Base-by-base conservation (phyloP, 2,797 vertebrate species). In the Alauda arvensis region DNA sequence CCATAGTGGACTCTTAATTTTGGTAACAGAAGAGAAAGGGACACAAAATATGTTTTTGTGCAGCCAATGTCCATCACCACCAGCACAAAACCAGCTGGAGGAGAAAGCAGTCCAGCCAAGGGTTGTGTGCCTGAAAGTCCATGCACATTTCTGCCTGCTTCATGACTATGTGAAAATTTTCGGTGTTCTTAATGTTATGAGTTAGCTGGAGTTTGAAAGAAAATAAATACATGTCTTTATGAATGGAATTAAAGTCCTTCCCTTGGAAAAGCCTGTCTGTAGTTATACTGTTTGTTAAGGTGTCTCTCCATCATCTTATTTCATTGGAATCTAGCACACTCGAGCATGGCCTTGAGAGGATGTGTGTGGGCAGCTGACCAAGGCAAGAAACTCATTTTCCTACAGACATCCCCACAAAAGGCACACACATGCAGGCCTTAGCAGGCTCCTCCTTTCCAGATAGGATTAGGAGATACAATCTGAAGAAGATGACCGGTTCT, bases 181-280 rank as follows among this genome's bases (percentile, higher is more conserved):
- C 5, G 16, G 1, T 92, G 85, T 91, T 90, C 21, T 69, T 55
- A 65, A 69, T 92, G 81, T 90, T 91, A 69, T 0, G 31, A 86
- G 42, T 88, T 93, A 88, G 60, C 60, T 92, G 71, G 91, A 83
- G 34, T 77, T 77, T n/a, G n/a, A 83, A 89, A 79, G 76, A 42
- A 78, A 82, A 72, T 39, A 88, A 89, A 33, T 11, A 20, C 2
- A 17, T 72, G 83, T 92, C 79, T 83, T 78, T 52, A 78, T 87
- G 63, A 79, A 48, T 84, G 51, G 88, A 92, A 95, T 93, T 94
- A 94, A 95, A 95, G 43, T 26, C 29, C 43, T 85, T 87, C 29
- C 69, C 57, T 87, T 83, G 69, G 77, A 86, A 83, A 89, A 85
- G 25, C 49, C 21, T 77, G 7, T 8, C 37, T 53, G 34, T 59